Conservation (phyloP, 2,888 invertebrate species). For the Peribatodes rhomboidaria region DNA sequence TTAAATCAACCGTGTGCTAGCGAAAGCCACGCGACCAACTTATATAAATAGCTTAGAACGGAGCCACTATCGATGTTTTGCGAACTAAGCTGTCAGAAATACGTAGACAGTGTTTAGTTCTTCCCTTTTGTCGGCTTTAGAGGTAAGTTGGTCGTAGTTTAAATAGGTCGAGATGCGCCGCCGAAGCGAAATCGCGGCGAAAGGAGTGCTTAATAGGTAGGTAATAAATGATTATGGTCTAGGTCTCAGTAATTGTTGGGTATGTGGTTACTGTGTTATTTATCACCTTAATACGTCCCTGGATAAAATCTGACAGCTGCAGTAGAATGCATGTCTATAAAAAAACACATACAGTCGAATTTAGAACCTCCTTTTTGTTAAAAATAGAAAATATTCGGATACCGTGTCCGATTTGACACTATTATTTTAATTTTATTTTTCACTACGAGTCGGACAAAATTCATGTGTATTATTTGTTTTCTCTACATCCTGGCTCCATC, state of each 20-base stretch:
- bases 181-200: slow-evolving; percentile 33
- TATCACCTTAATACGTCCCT: too few relatives aligned
- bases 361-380: too few relatives aligned
- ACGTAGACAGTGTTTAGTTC: neutral
- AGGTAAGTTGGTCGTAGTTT: slow-evolving; percentile 1
- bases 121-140: neutral
- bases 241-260: slow-evolving; percentile 20
- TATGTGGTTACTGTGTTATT: neutral
- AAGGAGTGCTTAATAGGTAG: slow-evolving; percentile 27
- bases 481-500: too few relatives aligned
- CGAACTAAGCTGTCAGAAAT: neutral
- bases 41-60: neutral
- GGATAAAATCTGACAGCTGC: too few relatives aligned
- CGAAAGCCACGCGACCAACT: slow-evolving; percentile 34
- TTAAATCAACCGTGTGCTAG: slow-evolving; percentile 36
- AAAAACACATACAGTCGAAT: too few relatives aligned
- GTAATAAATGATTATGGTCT: slow-evolving; percentile 16
- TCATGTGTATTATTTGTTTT: too few relatives aligned
- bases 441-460: too few relatives aligned
- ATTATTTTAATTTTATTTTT: too few relatives aligned
- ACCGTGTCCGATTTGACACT: too few relatives aligned
- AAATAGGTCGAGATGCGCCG: slow-evolving; percentile 41
- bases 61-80: neutral
- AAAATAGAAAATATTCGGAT: too few relatives aligned
- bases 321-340: too few relatives aligned